These are phyloP conservation scores for Brachypalpus laphriformis DNA, from an alignment of 2,888 invertebrate species.

Conservation along the genomic window DNA sequence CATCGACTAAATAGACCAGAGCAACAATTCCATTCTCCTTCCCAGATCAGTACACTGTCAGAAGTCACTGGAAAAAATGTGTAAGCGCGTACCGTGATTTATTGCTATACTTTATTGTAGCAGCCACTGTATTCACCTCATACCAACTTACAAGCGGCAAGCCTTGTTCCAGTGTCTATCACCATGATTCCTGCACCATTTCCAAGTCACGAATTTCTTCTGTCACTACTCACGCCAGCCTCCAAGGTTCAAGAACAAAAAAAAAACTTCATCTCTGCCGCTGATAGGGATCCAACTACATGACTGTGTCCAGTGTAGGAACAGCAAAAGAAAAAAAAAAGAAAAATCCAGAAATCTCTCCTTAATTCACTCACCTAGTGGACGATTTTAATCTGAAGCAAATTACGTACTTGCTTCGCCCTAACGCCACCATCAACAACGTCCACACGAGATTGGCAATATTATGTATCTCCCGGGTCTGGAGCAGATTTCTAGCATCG, in stretches of 20 bases:
- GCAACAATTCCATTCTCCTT: neutral
- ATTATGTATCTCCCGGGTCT: slow-evolving; percentile 52
- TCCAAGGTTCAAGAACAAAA: slow-evolving; percentile 32
- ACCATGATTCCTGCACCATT: slow-evolving; percentile 57
- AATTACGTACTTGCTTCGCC: slow-evolving; percentile 70
- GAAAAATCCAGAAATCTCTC: slow-evolving; percentile 42
- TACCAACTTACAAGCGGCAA: slow-evolving; percentile 21
- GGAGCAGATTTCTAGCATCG: slow-evolving; percentile 44
- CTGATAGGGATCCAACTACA: neutral
- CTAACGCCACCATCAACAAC: slow-evolving; percentile 70
- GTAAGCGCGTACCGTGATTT: slow-evolving; percentile 63
- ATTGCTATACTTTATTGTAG: slow-evolving; percentile 38
- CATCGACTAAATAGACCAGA: slow-evolving; percentile 9
- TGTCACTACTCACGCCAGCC: slow-evolving; percentile 47
- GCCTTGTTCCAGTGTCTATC: slow-evolving; percentile 51
- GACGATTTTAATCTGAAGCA: slow-evolving; percentile 72
- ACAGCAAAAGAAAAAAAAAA: slow-evolving; percentile 12
- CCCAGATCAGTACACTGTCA: slow-evolving; percentile 3
- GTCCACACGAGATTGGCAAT: slow-evolving; percentile 59
- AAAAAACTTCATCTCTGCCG: slow-evolving; percentile 1
- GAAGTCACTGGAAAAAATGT: slow-evolving; percentile 39
- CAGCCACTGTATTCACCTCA: slow-evolving; percentile 39
- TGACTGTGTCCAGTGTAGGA: neutral
- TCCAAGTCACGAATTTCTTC: slow-evolving; percentile 70
- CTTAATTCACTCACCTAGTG: slow-evolving; percentile 62